Conservation (phyloP, 2,113 vertebrate species). For the Charadrius vociferus region DNA sequence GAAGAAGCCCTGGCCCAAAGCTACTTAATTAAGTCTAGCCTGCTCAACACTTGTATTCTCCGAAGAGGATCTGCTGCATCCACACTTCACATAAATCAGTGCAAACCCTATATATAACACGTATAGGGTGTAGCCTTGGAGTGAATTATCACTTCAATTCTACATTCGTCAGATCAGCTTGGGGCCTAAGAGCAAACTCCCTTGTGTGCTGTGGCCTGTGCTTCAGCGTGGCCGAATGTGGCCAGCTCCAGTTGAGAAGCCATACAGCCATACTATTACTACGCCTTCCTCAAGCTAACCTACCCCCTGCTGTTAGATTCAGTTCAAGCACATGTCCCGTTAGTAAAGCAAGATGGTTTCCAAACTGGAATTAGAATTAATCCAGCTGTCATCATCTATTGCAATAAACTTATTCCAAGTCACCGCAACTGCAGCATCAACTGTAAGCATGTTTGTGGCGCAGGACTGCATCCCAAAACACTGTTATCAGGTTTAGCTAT, state of each 20-base stretch:
- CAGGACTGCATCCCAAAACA: not conserved
- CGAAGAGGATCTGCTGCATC: not conserved
- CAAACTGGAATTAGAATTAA: not conserved
- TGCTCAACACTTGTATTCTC: not conserved
- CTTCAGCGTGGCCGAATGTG: not conserved
- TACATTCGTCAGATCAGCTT: not conserved
- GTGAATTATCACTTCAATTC: not conserved
- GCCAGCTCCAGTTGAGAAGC: not conserved
- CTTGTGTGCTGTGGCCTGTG: not conserved
- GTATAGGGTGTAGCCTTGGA: not conserved
- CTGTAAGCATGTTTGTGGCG: rapidly evolving
- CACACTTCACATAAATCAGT: not conserved
- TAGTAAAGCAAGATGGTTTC: not conserved
- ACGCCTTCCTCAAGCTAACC: not conserved
- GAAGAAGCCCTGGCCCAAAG: not conserved
- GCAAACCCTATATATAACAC: not conserved
- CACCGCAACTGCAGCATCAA: not conserved
- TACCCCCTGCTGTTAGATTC: not conserved
- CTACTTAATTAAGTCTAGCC: not conserved
- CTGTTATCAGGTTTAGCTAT: not conserved
- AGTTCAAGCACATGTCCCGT: not conserved
- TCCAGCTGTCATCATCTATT: not conserved
- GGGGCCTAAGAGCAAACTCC: not conserved
- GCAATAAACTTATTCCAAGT: not conserved
- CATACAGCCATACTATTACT: too few species aligned